These are phyloP conservation scores for Mamestra brassicae DNA, from an alignment of 2,888 invertebrate species.

Conservation along the genomic window DNA sequence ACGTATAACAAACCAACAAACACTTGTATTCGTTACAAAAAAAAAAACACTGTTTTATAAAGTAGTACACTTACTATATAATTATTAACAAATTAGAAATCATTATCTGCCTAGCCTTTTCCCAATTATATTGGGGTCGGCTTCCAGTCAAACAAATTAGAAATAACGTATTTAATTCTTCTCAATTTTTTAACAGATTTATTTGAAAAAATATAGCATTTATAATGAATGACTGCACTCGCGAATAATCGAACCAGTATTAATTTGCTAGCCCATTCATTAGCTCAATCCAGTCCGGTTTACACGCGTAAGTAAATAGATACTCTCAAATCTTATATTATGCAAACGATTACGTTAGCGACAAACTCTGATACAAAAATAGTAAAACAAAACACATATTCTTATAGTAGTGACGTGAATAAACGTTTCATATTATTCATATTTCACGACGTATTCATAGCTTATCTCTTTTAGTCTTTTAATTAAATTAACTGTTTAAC, in stretches of 20 bases:
- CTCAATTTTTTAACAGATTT: conserved; percentile 53
- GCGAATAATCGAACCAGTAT: conserved; percentile 27
- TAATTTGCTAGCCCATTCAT: conserved; percentile 6
- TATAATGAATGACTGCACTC: conserved; percentile 30
- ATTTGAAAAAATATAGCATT: conserved; percentile 55
- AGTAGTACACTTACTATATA: conserved; percentile 38
- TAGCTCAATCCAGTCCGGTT: conserved; percentile 41
- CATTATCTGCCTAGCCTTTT: too few species aligned
- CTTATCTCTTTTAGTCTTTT: conserved; percentile 32
- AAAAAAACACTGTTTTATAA: not conserved
- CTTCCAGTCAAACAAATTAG: conserved; percentile 24
- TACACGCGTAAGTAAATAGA: conserved; percentile 41
- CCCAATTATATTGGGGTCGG: too few species aligned
- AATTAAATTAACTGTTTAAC: conserved; percentile 43
- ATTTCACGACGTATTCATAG: conserved; percentile 37
- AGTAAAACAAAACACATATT: conserved; percentile 59
- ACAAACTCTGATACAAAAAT: conserved; percentile 56
- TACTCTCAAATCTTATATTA: conserved; percentile 56
- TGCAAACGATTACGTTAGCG: conserved; percentile 53
- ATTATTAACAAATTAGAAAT: conserved; percentile 42
- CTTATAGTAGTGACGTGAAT: conserved; percentile 28
- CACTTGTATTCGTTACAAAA: conserved; percentile 47
- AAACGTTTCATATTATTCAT: conserved; percentile 6
- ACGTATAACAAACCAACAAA: conserved; percentile 57
- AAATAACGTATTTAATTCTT: conserved; percentile 42